A percentile compares a stretch with the other conserved stretches of the same genome.
phyloP scores from a whole-genome alignment of 2,888 invertebrate species.

The Linnaemya vulpina region DNA sequence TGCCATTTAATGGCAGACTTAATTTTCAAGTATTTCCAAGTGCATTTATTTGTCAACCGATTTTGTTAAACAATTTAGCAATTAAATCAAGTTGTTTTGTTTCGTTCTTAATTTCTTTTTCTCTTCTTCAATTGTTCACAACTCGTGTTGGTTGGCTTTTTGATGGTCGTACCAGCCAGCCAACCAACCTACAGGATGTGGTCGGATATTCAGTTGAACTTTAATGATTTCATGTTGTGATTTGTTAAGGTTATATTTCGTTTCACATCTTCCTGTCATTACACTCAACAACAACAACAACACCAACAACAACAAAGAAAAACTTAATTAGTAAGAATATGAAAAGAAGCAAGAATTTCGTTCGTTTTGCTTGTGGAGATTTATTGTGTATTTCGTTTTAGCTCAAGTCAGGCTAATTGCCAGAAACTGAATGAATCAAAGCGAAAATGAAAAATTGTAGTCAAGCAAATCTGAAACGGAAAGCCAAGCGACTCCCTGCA shows the following conservation, averaged over 20 bases:
- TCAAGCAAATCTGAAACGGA: not conserved
- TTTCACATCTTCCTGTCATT: conserved; percentile 56
- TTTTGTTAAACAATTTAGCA: conserved; percentile 29
- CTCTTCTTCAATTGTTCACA: not conserved
- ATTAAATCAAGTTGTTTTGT: conserved; percentile 25
- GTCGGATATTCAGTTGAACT: conserved; percentile 2
- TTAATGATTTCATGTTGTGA: conserved; percentile 56
- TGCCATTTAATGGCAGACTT: conserved; percentile 13
- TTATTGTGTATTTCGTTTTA: conserved; percentile 31
- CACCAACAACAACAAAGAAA: conserved; percentile 11
- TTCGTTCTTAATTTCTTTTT: too few species aligned
- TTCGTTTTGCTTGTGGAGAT: conserved; percentile 8
- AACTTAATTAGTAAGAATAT: conserved; percentile 38
- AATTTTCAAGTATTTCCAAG: conserved; percentile 1
- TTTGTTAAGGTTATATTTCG: conserved; percentile 55
- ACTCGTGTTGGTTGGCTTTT: not conserved
- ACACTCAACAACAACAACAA: conserved; percentile 12
- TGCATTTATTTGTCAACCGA: conserved; percentile 51
- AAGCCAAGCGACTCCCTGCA: not conserved
- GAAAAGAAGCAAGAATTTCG: conserved; percentile 17
- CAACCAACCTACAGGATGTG: not conserved
- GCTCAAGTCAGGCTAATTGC: conserved; percentile 35
- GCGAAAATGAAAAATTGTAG: not conserved
- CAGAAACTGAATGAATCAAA: conserved; percentile 8
- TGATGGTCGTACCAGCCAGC: not conserved